Conservation (phyloP, 64 coral and sea anemone genomes). For the Stichodactyla mertensii region DNA sequence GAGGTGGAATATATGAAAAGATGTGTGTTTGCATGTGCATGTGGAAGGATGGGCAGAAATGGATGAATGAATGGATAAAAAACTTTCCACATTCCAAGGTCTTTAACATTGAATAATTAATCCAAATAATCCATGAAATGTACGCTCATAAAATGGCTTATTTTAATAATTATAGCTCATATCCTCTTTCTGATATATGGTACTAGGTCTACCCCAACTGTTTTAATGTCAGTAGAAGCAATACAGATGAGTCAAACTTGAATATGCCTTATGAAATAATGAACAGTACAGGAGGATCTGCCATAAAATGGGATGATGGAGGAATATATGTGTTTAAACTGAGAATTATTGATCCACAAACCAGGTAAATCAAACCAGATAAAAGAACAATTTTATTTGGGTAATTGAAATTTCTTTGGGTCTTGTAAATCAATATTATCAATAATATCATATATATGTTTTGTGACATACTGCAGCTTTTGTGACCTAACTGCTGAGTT, state of each 20-base stretch:
- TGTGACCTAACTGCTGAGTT: conserved; percentile 74
- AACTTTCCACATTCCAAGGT: too few species aligned
- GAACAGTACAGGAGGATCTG: conserved; percentile 54
- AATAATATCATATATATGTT: too few species aligned
- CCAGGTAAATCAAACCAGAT: conserved; percentile 18
- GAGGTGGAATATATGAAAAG: too few species aligned
- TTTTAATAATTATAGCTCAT: not conserved
- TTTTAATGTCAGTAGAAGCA: conserved; percentile 21
- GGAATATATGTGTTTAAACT: conserved; percentile 67
- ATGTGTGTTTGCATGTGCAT: too few species aligned
- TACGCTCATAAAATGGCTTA: not conserved
- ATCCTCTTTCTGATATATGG: not conserved
- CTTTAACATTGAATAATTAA: not conserved
- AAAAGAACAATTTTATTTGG: too few species aligned
- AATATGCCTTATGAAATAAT: conserved; percentile 64
- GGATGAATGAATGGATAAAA: too few species aligned
- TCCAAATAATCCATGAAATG: not conserved
- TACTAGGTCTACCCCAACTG: conserved; percentile 64
- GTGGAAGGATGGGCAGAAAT: too few species aligned
- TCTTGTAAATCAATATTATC: too few species aligned
- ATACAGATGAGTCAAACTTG: not conserved
- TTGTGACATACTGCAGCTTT: conserved; percentile 40
- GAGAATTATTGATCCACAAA: conserved; percentile 35
- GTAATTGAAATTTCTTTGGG: too few species aligned
- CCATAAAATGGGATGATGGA: conserved; percentile 42